phyloP scores from a whole-genome alignment of 2,888 invertebrate genomes.

The Cartodere bifasciata region DNA sequence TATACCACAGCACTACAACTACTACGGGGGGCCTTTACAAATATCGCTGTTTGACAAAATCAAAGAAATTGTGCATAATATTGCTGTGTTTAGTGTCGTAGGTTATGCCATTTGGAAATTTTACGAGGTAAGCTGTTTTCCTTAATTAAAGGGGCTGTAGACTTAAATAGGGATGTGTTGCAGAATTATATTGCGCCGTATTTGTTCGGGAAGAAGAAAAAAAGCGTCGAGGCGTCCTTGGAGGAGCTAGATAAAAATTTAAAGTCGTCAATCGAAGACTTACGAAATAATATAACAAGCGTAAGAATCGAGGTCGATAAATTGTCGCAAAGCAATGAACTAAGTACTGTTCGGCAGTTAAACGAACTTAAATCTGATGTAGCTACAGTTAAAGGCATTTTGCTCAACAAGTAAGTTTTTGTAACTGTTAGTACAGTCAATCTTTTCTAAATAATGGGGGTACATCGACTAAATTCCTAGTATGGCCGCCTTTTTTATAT shows the following conservation, averaged over 20 bases:
- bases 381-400: conserved; percentile 57
- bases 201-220: conserved; percentile 54
- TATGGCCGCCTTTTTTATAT: no score
- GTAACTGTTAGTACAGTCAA: no score
- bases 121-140: conserved; percentile 63
- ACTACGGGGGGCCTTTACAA: conserved; percentile 21
- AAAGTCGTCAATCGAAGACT: conserved; percentile 42
- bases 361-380: conserved; percentile 56
- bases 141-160: background rate
- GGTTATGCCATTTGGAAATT: conserved; percentile 68
- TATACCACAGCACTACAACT: conserved; percentile 20
- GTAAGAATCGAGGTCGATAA: conserved; percentile 53
- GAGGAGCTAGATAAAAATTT: conserved; percentile 55
- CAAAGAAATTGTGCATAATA: conserved; percentile 56
- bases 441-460: no score
- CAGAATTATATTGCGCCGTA: conserved; percentile 52
- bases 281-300: conserved; percentile 51
- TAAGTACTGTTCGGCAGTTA: conserved; percentile 46
- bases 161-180: conserved; percentile 13
- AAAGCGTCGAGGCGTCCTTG: conserved; percentile 52
- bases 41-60: conserved; percentile 39
- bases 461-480: no score
- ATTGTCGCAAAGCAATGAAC: conserved; percentile 33
- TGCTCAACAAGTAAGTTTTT: conserved; percentile 52
- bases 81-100: conserved; percentile 65